A percentile compares a stretch with the other conserved stretches of the same genome.
These are phyloP conservation scores for Melanotus villosus DNA, from an alignment of 2,888 invertebrate species.

Conservation along the genomic window DNA sequence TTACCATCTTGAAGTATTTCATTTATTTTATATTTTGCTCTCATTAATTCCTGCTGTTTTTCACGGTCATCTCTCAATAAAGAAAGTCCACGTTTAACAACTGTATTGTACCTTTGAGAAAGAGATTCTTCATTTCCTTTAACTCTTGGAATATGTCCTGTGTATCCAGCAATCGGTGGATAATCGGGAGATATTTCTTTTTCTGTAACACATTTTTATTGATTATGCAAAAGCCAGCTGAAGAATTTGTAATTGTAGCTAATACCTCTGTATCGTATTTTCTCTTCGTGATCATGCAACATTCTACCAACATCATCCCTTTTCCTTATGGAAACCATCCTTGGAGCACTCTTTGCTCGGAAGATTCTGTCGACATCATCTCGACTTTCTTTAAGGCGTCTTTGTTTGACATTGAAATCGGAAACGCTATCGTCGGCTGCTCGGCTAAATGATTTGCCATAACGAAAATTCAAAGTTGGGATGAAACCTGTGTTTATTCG, in stretches of 20 bases:
- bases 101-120: conserved; percentile 79
- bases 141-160: conserved; percentile 80
- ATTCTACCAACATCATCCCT: conserved; percentile 72
- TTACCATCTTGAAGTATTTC: conserved; percentile 51
- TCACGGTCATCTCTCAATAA: conserved; percentile 73
- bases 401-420: conserved; percentile 65
- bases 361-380: conserved; percentile 68
- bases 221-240: too few relatives aligned
- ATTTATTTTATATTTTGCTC: conserved; percentile 53
- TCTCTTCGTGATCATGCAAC: conserved; percentile 71
- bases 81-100: conserved; percentile 76
- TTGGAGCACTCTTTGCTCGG: conserved; percentile 72
- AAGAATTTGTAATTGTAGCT: too few relatives aligned
- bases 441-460: conserved; percentile 73
- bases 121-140: conserved; percentile 78
- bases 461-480: conserved; percentile 78
- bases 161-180: conserved; percentile 82
- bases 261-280: conserved; percentile 73
- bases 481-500: conserved; percentile 70
- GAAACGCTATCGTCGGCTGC: conserved; percentile 75
- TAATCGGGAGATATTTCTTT: conserved; percentile 76
- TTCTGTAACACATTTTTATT: conserved; percentile 67
- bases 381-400: conserved; percentile 38
- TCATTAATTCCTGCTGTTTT: conserved; percentile 60
- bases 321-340: conserved; percentile 72